Conservation (phyloP, 2,797 vertebrate species). For the Trematomus bernacchii region DNA sequence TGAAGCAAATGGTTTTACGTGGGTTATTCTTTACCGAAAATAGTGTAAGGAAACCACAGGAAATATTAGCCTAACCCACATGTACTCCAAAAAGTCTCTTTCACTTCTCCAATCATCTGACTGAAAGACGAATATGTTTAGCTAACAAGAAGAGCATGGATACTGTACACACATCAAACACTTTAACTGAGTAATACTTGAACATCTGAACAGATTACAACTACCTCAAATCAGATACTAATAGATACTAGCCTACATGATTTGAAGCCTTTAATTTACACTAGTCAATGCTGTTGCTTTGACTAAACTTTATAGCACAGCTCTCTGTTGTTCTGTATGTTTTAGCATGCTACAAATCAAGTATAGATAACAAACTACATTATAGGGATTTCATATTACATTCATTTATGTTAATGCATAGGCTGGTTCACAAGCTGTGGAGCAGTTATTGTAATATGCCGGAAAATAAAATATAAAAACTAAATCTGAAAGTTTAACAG, state of each 20-base stretch:
- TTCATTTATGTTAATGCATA: not conserved
- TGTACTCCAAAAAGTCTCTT: not conserved
- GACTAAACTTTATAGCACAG: not conserved
- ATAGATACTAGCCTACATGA: not conserved
- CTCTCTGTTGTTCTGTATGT: not conserved
- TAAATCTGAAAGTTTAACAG: not conserved
- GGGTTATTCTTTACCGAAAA: not conserved
- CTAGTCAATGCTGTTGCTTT: not conserved
- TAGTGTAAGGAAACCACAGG: slow-evolving; percentile 11
- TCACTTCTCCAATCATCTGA: not conserved
- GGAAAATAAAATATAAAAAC: not conserved
- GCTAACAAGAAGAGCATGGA: too few species aligned
- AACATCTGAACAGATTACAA: too few species aligned
- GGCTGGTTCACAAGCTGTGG: not conserved
- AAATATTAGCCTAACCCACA: not conserved
- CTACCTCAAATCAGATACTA: not conserved
- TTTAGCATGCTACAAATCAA: not conserved
- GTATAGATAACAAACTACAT: not conserved
- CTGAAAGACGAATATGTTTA: not conserved
- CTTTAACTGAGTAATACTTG: not conserved
- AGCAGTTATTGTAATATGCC: not conserved
- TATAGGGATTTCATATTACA: not conserved
- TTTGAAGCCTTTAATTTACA: not conserved
- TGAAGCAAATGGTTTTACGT: not conserved
- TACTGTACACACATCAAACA: not conserved